These are phyloP conservation scores for Prorops nasuta DNA, from an alignment of 1,140 invertebrate genomes.

Conservation along the genomic window DNA sequence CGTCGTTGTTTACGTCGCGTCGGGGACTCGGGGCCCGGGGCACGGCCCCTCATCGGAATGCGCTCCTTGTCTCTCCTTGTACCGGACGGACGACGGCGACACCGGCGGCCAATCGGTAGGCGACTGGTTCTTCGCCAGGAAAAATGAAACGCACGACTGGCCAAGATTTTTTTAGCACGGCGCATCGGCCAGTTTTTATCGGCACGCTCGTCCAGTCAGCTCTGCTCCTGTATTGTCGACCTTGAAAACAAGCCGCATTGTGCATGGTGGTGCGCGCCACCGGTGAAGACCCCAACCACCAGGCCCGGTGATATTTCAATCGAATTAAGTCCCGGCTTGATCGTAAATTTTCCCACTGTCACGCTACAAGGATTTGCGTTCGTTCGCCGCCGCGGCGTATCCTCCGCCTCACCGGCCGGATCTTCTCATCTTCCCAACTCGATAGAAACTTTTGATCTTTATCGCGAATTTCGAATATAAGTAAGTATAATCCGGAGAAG, in stretches of 20 bases:
- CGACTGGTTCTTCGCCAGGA: slow-evolving; percentile 28
- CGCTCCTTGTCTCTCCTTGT: slow-evolving; percentile 22
- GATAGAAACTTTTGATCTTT: too few relatives aligned
- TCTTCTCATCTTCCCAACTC: too few relatives aligned
- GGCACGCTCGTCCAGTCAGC: too few relatives aligned
- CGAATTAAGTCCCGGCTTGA: background rate
- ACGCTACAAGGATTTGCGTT: too few relatives aligned
- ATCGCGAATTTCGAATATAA: too few relatives aligned
- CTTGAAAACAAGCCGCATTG: slow-evolving; percentile 12
- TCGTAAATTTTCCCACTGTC: too few relatives aligned
- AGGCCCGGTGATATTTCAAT: slow-evolving; percentile 12
- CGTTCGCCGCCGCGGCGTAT: too few relatives aligned
- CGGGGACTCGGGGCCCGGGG: background rate
- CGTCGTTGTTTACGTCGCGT: slow-evolving; percentile 16
- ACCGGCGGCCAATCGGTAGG: background rate
- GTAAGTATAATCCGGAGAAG: too few relatives aligned
- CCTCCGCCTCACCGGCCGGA: too few relatives aligned
- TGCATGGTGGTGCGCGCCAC: slow-evolving; percentile 9
- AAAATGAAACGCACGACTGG: slow-evolving; percentile 24
- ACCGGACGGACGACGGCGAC: background rate
- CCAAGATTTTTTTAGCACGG: slow-evolving; percentile 14
- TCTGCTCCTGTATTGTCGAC: slow-evolving; percentile 9
- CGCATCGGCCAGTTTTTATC: too few relatives aligned
- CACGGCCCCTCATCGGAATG: slow-evolving; percentile 18
- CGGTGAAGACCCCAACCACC: too few relatives aligned